phyloP scores from a whole-genome alignment of 2,797 vertebrate species.

The Gephyroberyx darwinii region DNA sequence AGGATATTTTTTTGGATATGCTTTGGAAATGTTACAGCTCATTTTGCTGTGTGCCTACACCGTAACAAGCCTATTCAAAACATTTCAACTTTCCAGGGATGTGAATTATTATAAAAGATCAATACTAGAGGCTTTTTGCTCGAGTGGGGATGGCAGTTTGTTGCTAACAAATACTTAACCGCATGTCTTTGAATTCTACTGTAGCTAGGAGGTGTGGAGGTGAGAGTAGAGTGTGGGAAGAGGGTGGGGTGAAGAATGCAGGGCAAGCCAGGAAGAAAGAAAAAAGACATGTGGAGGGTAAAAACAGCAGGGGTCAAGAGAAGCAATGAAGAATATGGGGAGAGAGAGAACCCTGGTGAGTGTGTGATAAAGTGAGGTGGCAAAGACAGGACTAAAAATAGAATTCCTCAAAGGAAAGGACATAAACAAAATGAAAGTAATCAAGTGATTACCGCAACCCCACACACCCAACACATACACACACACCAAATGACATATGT shows the following conservation, averaged over 20 bases:
- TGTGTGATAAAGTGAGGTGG: conserved; percentile 61
- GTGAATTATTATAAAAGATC: not conserved
- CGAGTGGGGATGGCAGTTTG: not conserved
- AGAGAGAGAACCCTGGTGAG: conserved; percentile 56
- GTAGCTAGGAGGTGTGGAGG: conserved; percentile 12
- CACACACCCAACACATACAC: not conserved
- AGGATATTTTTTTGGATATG: conserved; percentile 20
- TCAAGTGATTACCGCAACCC: conserved; percentile 32
- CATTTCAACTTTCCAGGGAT: not conserved
- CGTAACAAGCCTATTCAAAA: conserved; percentile 12
- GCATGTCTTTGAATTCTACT: not conserved
- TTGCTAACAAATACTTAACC: not conserved
- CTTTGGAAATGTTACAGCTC: not conserved
- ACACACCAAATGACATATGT: conserved; percentile 23
- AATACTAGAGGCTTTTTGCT: not conserved
- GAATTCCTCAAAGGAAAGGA: conserved; percentile 42
- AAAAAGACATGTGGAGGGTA: conserved; percentile 53
- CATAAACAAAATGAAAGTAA: conserved; percentile 52
- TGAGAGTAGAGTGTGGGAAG: conserved; percentile 13
- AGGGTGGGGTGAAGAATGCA: conserved; percentile 20
- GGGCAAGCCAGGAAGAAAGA: conserved; percentile 34
- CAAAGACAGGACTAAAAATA: conserved; percentile 53
- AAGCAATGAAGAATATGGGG: conserved; percentile 56
- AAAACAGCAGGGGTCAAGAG: conserved; percentile 48
- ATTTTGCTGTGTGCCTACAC: not conserved